Conservation (phyloP, 2,113 vertebrate species). For the Muscicapa adusta region DNA sequence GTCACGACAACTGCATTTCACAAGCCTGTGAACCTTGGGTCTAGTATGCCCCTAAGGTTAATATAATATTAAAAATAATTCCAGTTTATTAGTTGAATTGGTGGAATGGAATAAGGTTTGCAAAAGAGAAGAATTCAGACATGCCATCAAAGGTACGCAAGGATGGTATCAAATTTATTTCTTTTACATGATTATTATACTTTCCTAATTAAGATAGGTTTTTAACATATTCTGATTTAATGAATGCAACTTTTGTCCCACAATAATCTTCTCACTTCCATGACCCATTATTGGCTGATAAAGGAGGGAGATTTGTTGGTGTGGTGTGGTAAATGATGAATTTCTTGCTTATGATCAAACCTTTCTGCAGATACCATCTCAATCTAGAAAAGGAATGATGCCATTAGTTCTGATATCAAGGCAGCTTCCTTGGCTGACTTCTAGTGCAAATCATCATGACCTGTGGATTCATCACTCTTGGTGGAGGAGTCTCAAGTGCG, state of each 20-base stretch:
- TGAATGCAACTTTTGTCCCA: background rate
- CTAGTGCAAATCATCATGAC: conserved; percentile 36
- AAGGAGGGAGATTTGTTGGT: background rate
- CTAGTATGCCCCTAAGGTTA: background rate
- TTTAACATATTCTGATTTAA: background rate
- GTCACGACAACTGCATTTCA: background rate
- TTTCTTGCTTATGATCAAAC: background rate
- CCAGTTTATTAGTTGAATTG: background rate
- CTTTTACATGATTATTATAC: background rate
- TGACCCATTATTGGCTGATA: background rate
- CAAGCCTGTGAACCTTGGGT: background rate
- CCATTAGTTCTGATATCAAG: conserved; percentile 26
- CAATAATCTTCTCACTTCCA: background rate
- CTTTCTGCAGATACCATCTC: conserved; percentile 33
- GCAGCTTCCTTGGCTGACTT: conserved; percentile 4
- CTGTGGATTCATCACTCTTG: conserved; percentile 23
- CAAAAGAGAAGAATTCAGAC: background rate
- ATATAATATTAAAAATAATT: background rate
- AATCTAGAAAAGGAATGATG: conserved; percentile 26
- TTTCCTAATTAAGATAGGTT: background rate
- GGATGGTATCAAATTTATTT: background rate
- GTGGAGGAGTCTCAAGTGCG: background rate
- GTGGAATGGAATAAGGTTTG: background rate
- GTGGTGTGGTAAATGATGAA: conserved; percentile 10
- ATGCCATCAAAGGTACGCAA: background rate